Conservation (phyloP, 2,113 vertebrate species). For the Odontophorus gujanensis region DNA sequence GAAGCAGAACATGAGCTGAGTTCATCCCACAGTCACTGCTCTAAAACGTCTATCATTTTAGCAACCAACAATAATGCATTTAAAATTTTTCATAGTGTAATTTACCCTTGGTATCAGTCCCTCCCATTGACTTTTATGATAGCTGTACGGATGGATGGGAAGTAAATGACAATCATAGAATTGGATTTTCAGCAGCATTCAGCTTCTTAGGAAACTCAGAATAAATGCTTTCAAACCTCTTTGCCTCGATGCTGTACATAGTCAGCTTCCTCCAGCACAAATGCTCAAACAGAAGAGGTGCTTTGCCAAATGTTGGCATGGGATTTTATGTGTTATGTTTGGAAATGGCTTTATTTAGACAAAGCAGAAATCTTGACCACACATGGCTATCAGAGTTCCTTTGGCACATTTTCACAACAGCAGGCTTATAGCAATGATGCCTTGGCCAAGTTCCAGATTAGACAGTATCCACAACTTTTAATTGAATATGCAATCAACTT, state of each 20-base stretch:
- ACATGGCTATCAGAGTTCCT: not conserved
- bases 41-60: constrained; percentile 48
- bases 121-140: not conserved
- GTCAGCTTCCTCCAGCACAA: constrained; percentile 22
- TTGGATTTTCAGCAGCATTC: constrained; percentile 15
- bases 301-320: constrained; percentile 48
- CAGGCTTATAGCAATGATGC: not conserved
- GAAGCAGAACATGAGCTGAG: constrained; percentile 13
- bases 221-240: constrained; percentile 29
- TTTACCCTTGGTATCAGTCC: not conserved
- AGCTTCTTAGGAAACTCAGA: constrained; percentile 10
- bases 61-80: not conserved
- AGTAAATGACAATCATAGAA: not conserved
- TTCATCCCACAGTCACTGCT: constrained; percentile 9
- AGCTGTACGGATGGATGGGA: not conserved
- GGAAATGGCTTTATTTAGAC: not conserved
- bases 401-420: not conserved
- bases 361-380: constrained; percentile 49
- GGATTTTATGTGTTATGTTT: constrained; percentile 35
- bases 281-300: constrained; percentile 6
- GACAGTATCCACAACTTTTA: constrained; percentile 27
- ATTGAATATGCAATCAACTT: not conserved
- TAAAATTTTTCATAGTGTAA: not conserved
- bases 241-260: constrained; percentile 46
- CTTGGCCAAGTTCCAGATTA: constrained; percentile 32